phyloP scores from a whole-genome alignment of 2,797 vertebrate genomes.

The Poecile montanus region DNA sequence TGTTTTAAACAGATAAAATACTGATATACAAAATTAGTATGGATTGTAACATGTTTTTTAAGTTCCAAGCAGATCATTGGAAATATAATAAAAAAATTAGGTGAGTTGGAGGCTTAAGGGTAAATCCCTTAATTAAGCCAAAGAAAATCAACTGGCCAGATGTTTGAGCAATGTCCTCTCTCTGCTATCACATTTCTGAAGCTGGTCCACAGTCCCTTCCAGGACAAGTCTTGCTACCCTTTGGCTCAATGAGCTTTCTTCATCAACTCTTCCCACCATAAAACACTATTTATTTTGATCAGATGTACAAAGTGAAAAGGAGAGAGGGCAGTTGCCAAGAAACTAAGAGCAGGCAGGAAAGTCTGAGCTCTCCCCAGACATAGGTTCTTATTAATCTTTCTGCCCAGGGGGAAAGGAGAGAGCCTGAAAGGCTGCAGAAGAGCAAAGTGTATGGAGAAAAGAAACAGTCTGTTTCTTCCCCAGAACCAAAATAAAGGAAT shows the following conservation, averaged over 20 bases:
- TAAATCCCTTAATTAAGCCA: not conserved
- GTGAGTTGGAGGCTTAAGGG: not conserved
- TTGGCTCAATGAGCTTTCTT: not conserved
- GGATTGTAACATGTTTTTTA: not conserved
- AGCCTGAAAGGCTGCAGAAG: not conserved
- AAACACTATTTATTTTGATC: constrained; percentile 4
- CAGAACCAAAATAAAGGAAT: not conserved
- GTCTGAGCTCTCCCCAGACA: not conserved
- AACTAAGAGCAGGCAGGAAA: not conserved
- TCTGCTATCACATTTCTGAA: not conserved
- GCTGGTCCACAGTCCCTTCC: not conserved
- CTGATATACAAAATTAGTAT: not conserved
- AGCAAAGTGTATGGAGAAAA: not conserved
- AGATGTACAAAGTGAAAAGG: not conserved
- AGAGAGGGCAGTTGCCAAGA: not conserved
- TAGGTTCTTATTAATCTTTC: not conserved
- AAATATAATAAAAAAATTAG: not conserved
- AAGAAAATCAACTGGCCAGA: not conserved
- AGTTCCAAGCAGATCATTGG: not conserved
- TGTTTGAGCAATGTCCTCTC: not conserved
- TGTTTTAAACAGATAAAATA: not conserved
- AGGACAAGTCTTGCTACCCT: not conserved
- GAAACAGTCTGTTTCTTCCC: not conserved
- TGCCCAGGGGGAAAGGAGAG: not conserved
- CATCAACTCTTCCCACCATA: not conserved